Evolutionary conservation across 2,888 invertebrate species (phyloP).

Genomic region (Micropterix aruncella): DNA sequence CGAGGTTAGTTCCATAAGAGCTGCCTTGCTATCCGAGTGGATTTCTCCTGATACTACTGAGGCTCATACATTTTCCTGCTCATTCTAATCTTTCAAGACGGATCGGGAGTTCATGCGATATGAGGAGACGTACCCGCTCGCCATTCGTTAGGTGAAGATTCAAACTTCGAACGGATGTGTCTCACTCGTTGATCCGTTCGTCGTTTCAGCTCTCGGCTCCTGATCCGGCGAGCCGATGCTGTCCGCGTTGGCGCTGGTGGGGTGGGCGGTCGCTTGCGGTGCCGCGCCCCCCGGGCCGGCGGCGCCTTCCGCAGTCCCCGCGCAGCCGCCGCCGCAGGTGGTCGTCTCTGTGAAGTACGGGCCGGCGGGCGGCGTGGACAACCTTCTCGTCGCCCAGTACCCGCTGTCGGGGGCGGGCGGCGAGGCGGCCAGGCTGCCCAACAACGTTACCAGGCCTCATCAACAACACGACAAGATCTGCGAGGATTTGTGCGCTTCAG

Average conservation of each 20-base stretch:
- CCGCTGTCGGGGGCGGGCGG: background rate
- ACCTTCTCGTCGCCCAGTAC: background rate
- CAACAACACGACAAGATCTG: conserved; percentile 24
- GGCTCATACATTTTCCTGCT: no score
- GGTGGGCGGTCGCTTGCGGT: conserved; percentile 11
- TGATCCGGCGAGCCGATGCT: conserved; percentile 9
- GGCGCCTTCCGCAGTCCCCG: conserved; percentile 10
- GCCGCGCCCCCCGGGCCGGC: conserved; percentile 10
- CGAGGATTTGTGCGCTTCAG: conserved; percentile 23
- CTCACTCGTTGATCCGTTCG: background rate
- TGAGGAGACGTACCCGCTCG: no score
- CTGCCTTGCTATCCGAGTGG: no score
- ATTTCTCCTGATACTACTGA: no score
- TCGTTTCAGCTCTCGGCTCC: conserved; percentile 7
- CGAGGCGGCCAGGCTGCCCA: background rate
- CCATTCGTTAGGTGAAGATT: no score
- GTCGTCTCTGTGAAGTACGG: conserved; percentile 8
- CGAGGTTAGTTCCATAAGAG: no score
- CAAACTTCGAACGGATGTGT: no score
- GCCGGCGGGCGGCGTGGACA: background rate
- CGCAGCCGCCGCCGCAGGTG: conserved; percentile 7
- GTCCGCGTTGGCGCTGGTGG: conserved; percentile 13
- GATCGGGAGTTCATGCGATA: no score
- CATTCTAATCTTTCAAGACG: no score
- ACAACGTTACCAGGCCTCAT: background rate